Conservation (phyloP, 2,888 invertebrate species). For the Allolobophora icterica region DNA sequence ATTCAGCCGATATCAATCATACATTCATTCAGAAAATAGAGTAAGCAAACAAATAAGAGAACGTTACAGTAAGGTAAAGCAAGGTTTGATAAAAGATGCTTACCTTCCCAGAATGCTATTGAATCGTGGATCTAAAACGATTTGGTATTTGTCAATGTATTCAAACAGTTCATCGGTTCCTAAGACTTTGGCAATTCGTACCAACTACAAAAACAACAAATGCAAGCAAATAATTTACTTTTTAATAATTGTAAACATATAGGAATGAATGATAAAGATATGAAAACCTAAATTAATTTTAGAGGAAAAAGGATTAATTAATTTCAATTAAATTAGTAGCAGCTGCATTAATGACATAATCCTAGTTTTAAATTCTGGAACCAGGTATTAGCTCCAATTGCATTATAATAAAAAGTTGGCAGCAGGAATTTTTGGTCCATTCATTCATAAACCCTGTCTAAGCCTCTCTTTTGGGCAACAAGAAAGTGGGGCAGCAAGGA, state of each 20-base stretch:
- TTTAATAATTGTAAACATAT: background rate
- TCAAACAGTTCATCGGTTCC: conserved; percentile 99
- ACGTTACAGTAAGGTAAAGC: background rate
- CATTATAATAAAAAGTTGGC: background rate
- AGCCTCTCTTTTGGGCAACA: background rate
- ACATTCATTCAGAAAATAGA: background rate
- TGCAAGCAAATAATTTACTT: background rate
- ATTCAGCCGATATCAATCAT: background rate
- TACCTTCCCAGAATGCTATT: conserved; percentile 96
- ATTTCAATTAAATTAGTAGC: background rate
- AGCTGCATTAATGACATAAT: background rate
- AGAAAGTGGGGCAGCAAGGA: background rate
- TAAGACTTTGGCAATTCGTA: conserved; percentile 97
- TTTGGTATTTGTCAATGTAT: conserved; percentile 99
- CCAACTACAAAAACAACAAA: conserved; percentile 70
- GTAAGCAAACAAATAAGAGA: background rate
- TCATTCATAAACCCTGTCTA: background rate
- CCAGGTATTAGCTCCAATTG: background rate
- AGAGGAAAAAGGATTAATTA: background rate
- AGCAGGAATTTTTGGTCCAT: background rate
- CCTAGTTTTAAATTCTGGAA: background rate
- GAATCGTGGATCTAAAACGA: conserved; percentile 98
- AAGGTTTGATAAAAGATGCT: conserved; percentile 52
- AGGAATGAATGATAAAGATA: too few relatives aligned
- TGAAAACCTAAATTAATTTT: too few relatives aligned